Evolutionary conservation across 2,888 invertebrate species (phyloP), one percentile per base, ranked within the genome.

Genomic region (Acrobasis repandana): DNA sequence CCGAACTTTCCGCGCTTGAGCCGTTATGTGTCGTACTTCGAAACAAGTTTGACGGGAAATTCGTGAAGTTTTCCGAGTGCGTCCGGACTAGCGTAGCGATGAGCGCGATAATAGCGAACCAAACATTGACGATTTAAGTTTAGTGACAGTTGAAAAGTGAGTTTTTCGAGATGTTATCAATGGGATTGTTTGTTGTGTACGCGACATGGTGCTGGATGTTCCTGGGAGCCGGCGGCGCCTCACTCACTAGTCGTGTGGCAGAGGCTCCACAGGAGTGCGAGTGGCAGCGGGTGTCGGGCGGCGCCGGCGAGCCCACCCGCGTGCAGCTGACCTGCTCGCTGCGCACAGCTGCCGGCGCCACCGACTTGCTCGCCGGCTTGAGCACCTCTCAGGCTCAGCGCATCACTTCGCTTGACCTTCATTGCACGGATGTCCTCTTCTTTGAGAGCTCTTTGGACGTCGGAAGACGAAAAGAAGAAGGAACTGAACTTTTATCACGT

Each of bases 201-300:
- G 82, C 81, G 68, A 80, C 77, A 63, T 90, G 80, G 81, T 90
- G 85, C 75, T 89, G 88, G 85, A 76, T 85, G 79, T 85, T 77
- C 67, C 70, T 81, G 68, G 78, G 85, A 72, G 83, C 85, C 75
- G 72, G 85, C 78, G 86, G 90, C 71, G 88, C 90, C 63, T 90
- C 92, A 69, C 77, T 92, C 80, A 91, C 91, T 68, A 90, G 89
- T 70, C 89, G 93, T 67, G 90, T 92, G 78, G 94, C 94, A 72
- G 94, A 94, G 81, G 94, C 94, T 63, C 95, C 95, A 67, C 94
- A 93, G 83, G 95, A 95, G 83, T 96, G 96, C 88, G 94, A 95
- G 83, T 95, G 96, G 96, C 93, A 93, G 82, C 91, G 93, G 63
- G 92, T 92, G 76, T 91, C 92, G 61, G 89, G 89, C 63, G 91